Conservation (phyloP, 2,797 vertebrate genomes). For the Vespertilio murinus region DNA sequence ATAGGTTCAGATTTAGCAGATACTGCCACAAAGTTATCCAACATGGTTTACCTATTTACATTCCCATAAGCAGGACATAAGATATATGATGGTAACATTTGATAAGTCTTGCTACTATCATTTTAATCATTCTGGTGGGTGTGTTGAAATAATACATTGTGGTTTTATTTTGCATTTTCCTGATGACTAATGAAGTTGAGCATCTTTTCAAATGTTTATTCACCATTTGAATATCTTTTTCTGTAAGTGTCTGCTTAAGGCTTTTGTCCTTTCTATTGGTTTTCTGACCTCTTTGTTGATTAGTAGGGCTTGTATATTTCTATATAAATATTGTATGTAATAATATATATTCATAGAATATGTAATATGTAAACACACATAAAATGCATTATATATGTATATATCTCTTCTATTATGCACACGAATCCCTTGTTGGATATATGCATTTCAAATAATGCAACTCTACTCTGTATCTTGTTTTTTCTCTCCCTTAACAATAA, state of each 20-base stretch:
- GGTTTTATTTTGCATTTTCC: background rate
- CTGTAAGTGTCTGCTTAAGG: background rate
- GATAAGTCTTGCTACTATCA: background rate
- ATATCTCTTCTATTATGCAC: background rate
- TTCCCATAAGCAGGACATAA: background rate
- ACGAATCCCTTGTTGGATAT: background rate
- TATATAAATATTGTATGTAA: background rate
- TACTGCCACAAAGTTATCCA: background rate
- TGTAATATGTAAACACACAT: background rate
- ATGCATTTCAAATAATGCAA: background rate
- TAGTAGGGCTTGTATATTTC: background rate
- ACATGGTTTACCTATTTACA: background rate
- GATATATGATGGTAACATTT: background rate
- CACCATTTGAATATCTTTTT: background rate
- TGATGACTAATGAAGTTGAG: background rate
- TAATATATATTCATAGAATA: background rate
- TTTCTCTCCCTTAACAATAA: background rate
- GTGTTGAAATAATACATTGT: background rate
- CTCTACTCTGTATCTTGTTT: background rate
- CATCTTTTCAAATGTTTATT: background rate
- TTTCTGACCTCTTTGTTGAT: background rate
- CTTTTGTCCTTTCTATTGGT: background rate
- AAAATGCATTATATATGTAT: background rate
- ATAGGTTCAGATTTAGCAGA: background rate
- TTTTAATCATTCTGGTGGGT: background rate